These are phyloP conservation scores for Polymixis lichenea DNA, from an alignment of 2,888 invertebrate genomes.

Conservation along the genomic window DNA sequence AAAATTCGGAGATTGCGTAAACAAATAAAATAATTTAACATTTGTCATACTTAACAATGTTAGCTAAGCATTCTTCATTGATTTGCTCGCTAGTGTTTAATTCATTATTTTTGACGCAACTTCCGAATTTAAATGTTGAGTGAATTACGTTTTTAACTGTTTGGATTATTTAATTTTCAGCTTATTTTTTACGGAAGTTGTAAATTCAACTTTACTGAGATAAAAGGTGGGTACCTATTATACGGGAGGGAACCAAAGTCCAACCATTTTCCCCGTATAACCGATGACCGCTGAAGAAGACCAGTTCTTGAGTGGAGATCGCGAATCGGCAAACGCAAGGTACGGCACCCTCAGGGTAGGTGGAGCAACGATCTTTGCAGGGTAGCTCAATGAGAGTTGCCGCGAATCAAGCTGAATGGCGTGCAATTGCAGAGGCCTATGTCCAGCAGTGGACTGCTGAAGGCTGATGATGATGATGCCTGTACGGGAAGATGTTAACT, in stretches of 20 bases:
- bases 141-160: constrained; percentile 9
- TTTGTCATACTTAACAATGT: constrained; percentile 52
- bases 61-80: constrained; percentile 37
- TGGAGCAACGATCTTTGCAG: too few species aligned
- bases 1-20: constrained; percentile 18
- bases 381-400: too few species aligned
- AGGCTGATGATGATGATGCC: too few species aligned
- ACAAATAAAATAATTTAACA: constrained; percentile 42
- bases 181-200: not conserved
- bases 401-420: too few species aligned
- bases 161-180: not conserved
- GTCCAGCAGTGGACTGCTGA: too few species aligned
- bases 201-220: not conserved
- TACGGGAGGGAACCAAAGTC: not conserved
- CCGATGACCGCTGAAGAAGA: too few species aligned
- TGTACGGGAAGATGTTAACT: too few species aligned
- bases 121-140: constrained; percentile 47
- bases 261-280: too few species aligned
- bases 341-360: too few species aligned
- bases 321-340: too few species aligned
- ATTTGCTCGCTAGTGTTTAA: constrained; percentile 21
- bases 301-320: too few species aligned
- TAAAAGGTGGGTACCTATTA: not conserved
- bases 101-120: constrained; percentile 30
- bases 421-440: too few species aligned